Evolutionary conservation across 2,113 vertebrate genomes (phyloP).

Genomic region (Actenoides lindsayi): DNA sequence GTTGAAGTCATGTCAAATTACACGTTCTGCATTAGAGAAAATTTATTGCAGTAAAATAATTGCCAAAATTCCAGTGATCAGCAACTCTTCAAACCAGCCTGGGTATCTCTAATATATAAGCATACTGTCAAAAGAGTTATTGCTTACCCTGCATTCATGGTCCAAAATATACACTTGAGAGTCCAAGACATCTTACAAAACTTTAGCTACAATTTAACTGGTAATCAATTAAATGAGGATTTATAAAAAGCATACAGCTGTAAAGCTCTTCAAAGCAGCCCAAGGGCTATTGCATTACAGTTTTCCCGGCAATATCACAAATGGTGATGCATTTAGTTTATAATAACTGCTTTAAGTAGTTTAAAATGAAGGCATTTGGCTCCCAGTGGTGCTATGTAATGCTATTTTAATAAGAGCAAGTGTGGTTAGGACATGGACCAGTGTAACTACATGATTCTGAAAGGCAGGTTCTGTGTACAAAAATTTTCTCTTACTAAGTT

Average conservation of each 20-base stretch:
- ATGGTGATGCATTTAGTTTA: neutral
- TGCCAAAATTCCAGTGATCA: neutral
- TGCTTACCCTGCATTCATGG: neutral
- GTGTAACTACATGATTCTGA: neutral
- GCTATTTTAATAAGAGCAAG: neutral
- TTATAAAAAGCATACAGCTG: neutral
- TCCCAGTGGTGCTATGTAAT: neutral
- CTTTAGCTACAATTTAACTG: neutral
- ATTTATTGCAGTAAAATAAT: neutral
- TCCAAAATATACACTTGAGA: neutral
- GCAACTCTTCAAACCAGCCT: neutral
- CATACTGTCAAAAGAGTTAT: neutral
- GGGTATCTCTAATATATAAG: neutral
- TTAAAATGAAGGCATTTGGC: neutral
- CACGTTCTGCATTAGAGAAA: neutral
- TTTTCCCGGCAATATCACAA: slow-evolving; percentile 1
- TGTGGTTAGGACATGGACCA: neutral
- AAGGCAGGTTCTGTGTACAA: neutral
- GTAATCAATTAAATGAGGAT: neutral
- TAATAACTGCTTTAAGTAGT: neutral
- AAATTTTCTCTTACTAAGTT: neutral
- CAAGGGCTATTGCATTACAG: neutral
- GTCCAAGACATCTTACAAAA: neutral
- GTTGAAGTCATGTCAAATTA: neutral
- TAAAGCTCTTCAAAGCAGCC: neutral